phyloP scores from a whole-genome alignment of 37 sponge, comb jelly and placozoan species.

The Ephydatia muelleri region DNA sequence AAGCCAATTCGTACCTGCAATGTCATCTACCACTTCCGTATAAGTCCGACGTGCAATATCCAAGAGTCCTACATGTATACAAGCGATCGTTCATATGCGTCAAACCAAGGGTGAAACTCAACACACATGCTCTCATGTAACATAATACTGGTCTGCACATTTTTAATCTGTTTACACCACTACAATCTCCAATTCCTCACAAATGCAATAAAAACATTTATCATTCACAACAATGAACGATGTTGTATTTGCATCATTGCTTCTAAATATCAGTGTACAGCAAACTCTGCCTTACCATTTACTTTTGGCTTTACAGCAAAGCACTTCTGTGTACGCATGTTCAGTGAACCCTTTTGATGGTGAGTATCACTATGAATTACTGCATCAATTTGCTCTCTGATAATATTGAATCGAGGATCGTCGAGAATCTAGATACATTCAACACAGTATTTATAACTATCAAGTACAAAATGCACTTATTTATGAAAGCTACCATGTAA shows the following conservation, averaged over 20 bases:
- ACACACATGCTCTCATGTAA: conserved; percentile 22
- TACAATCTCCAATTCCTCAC: too few relatives aligned
- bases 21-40: conserved; percentile 94
- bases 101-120: neutral
- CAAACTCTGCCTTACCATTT: conserved; percentile 9
- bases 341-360: conserved; percentile 91
- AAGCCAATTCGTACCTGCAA: too few relatives aligned
- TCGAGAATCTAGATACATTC: conserved; percentile 51
- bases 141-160: neutral
- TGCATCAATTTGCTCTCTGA: conserved; percentile 63
- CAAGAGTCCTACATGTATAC: conserved; percentile 60
- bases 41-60: conserved; percentile 94
- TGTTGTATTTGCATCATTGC: too few relatives aligned
- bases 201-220: too few relatives aligned
- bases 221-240: too few relatives aligned
- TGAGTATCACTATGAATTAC: conserved; percentile 95
- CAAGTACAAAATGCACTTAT: too few relatives aligned
- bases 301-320: conserved; percentile 88
- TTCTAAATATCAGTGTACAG: too few relatives aligned
- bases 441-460: too few relatives aligned
- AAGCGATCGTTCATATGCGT: neutral
- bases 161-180: too few relatives aligned
- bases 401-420: conserved; percentile 70
- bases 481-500: too few relatives aligned
- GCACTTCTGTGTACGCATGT: conserved; percentile 98